Conservation (phyloP, 2,797 vertebrate genomes). For the Neosilurus hyrtlii region DNA sequence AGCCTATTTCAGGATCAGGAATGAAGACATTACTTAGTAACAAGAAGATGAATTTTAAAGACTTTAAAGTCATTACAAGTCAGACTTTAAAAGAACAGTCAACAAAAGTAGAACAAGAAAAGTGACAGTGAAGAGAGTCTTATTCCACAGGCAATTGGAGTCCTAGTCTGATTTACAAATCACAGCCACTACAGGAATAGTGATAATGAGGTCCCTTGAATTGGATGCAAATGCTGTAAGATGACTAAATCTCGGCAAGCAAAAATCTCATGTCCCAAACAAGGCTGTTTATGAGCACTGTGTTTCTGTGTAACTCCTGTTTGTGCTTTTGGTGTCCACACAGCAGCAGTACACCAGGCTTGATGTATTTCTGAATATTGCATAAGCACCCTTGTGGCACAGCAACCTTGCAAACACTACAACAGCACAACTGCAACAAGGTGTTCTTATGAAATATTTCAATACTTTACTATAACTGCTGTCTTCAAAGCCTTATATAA, state of each 20-base stretch:
- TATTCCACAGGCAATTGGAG: conserved; percentile 18
- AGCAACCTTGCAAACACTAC: conserved; percentile 29
- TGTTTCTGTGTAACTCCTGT: conserved; percentile 8
- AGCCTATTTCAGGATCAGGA: conserved; percentile 51
- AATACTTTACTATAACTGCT: background rate
- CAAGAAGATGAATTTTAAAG: conserved; percentile 40
- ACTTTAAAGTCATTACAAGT: conserved; percentile 46
- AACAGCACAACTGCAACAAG: conserved; percentile 12
- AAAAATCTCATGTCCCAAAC: conserved; percentile 12
- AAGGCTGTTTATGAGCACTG: conserved; percentile 10
- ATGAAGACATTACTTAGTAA: conserved; percentile 50
- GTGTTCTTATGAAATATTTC: conserved; percentile 25
- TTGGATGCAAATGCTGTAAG: conserved; percentile 15
- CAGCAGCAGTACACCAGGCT: conserved; percentile 28
- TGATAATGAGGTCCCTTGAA: conserved; percentile 39
- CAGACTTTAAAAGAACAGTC: conserved; percentile 35
- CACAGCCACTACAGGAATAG: conserved; percentile 21
- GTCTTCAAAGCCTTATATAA: background rate
- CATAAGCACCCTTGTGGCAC: conserved; percentile 45
- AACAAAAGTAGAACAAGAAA: conserved; percentile 39
- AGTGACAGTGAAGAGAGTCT: conserved; percentile 9
- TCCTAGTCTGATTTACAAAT: conserved; percentile 18
- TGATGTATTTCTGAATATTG: conserved; percentile 42
- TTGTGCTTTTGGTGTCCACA: conserved; percentile 27
- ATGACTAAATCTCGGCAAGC: conserved; percentile 1